Percentiles rank a stretch among this genome's conserved stretches.
These are phyloP conservation scores for Oreochromis mossambicus DNA, from an alignment of 2,797 vertebrate species.

Conservation along the genomic window DNA sequence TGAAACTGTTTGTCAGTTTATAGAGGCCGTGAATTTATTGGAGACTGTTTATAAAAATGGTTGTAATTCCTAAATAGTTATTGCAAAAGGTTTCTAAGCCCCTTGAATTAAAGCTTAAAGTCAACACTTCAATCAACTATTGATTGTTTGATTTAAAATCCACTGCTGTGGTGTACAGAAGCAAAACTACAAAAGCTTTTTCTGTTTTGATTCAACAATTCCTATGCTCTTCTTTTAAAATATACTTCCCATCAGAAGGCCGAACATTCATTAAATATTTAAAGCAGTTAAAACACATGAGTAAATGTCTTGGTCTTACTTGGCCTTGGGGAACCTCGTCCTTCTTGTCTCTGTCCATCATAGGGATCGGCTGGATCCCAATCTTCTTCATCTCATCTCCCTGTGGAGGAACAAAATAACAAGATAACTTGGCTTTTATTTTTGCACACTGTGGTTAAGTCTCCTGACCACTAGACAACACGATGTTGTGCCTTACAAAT, in stretches of 20 bases:
- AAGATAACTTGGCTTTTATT: background rate
- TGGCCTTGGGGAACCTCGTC: slow-evolving; percentile 96
- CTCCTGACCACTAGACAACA: background rate
- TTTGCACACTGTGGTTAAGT: background rate
- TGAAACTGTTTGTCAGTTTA: background rate
- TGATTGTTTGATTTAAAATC: background rate
- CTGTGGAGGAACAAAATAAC: slow-evolving; percentile 61
- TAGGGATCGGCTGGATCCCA: slow-evolving; percentile 93
- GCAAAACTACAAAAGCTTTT: background rate
- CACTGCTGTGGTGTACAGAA: background rate
- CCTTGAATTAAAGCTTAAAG: background rate
- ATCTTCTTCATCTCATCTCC: slow-evolving; percentile 99
- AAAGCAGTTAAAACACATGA: background rate
- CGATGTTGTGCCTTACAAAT: slow-evolving; percentile 1
- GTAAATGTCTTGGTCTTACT: slow-evolving; percentile 70
- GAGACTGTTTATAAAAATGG: background rate
- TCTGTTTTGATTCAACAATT: background rate
- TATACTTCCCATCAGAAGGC: background rate
- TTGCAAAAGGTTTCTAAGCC: background rate
- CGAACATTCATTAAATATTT: background rate
- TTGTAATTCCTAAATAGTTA: background rate
- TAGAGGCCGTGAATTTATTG: background rate
- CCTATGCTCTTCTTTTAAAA: background rate
- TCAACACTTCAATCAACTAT: background rate
- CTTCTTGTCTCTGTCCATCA: slow-evolving; percentile 99